Conservation (phyloP, 2,113 vertebrate species). For the Anhinga rufa region DNA sequence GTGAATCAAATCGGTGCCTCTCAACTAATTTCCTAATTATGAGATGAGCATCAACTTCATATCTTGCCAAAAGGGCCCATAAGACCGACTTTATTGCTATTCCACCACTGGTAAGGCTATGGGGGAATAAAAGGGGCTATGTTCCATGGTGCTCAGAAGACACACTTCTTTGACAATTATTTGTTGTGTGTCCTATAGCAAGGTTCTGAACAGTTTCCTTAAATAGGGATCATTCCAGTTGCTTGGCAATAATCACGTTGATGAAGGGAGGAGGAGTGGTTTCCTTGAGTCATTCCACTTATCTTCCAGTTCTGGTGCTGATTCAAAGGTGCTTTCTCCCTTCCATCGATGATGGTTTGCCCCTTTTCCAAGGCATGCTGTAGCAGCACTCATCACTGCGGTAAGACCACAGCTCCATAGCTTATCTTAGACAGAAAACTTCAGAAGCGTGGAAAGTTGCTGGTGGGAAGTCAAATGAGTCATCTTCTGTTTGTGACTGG, state of each 20-base stretch:
- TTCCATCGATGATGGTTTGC: background rate
- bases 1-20: background rate
- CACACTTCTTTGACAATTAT: background rate
- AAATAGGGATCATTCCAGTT: background rate
- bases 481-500: background rate
- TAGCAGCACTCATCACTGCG: background rate
- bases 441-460: background rate
- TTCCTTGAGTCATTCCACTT: background rate
- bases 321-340: constrained; percentile 4
- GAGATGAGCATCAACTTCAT: background rate
- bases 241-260: background rate
- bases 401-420: background rate
- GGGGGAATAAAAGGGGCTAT: background rate
- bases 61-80: background rate
- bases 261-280: background rate
- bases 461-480: constrained; percentile 6
- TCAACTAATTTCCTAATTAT: background rate
- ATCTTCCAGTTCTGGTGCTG: background rate
- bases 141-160: background rate
- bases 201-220: background rate
- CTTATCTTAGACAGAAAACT: background rate
- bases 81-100: background rate
- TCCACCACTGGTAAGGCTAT: background rate
- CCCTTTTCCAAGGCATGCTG: constrained; percentile 4
- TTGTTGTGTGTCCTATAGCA: background rate